These are phyloP conservation scores for Synchiropus splendidus DNA, from an alignment of 2,113 vertebrate genomes.

Conservation along the genomic window DNA sequence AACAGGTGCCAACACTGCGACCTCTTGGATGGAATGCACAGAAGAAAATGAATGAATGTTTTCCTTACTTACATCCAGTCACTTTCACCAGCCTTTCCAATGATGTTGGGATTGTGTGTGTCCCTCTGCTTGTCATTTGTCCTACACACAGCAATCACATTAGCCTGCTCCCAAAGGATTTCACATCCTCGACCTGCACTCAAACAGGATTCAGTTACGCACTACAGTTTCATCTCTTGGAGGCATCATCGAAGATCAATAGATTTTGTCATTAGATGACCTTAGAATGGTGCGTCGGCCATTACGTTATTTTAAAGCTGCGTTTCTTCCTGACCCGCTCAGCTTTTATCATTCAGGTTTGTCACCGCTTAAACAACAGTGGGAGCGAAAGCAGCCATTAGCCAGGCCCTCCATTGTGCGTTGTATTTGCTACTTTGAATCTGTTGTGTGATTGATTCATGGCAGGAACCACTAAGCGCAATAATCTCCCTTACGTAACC, in stretches of 20 bases:
- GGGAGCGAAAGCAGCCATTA: too few relatives aligned
- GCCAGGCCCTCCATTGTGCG: neutral
- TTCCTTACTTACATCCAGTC: too few relatives aligned
- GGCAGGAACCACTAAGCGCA: slow-evolving; percentile 11
- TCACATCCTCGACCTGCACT: slow-evolving; percentile 17
- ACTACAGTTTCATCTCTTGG: slow-evolving; percentile 16
- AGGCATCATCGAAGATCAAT: slow-evolving; percentile 36
- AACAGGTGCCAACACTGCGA: too few relatives aligned
- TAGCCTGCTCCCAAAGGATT: slow-evolving; percentile 27
- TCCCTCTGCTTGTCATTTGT: slow-evolving; percentile 14
- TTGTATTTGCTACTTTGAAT: neutral
- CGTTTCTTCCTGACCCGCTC: too few relatives aligned
- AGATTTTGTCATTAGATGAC: neutral
- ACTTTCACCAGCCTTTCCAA: too few relatives aligned
- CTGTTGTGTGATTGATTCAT: slow-evolving; percentile 18
- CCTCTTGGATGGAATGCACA: too few relatives aligned
- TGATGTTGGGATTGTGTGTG: neutral
- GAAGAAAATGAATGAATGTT: too few relatives aligned
- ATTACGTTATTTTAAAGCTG: too few relatives aligned
- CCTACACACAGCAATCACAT: slow-evolving; percentile 25
- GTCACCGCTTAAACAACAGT: too few relatives aligned
- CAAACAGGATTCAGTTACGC: slow-evolving; percentile 27
- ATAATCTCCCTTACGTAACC: slow-evolving; percentile 51
- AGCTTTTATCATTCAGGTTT: too few relatives aligned
- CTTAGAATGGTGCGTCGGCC: too few relatives aligned